Conservation (phyloP, 2,797 vertebrate species). For the Poeciliopsis turneri region DNA sequence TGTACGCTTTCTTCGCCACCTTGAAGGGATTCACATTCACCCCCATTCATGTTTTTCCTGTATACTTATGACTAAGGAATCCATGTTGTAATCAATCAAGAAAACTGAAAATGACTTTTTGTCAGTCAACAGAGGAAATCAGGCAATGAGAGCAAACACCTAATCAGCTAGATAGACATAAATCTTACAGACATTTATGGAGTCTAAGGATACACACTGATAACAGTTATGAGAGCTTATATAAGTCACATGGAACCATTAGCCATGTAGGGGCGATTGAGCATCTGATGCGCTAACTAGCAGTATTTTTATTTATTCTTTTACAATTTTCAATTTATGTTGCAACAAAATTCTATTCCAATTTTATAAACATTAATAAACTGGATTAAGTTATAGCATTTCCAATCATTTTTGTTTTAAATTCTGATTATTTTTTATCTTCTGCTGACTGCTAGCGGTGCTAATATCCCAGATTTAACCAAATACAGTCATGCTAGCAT, state of each 20-base stretch:
- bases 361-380: neutral
- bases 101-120: neutral
- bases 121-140: neutral
- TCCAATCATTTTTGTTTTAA: neutral
- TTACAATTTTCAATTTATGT: neutral
- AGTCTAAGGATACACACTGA: slow-evolving; percentile 21
- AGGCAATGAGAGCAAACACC: slow-evolving; percentile 5
- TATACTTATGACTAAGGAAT: neutral
- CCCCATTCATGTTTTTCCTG: slow-evolving; percentile 6
- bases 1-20: neutral
- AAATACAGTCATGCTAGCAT: neutral
- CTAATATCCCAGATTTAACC: neutral
- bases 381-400: neutral
- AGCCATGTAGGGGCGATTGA: neutral
- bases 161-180: neutral
- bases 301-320: neutral
- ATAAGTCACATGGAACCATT: neutral
- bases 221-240: slow-evolving; percentile 2
- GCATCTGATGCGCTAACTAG: neutral
- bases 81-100: neutral
- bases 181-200: neutral
- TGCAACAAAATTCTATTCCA: neutral
- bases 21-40: neutral
- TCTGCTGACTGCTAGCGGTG: neutral
- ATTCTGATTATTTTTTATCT: neutral